Base-by-base conservation (phyloP, 2,888 invertebrate species). In the Invenusta paracnida region DNA sequence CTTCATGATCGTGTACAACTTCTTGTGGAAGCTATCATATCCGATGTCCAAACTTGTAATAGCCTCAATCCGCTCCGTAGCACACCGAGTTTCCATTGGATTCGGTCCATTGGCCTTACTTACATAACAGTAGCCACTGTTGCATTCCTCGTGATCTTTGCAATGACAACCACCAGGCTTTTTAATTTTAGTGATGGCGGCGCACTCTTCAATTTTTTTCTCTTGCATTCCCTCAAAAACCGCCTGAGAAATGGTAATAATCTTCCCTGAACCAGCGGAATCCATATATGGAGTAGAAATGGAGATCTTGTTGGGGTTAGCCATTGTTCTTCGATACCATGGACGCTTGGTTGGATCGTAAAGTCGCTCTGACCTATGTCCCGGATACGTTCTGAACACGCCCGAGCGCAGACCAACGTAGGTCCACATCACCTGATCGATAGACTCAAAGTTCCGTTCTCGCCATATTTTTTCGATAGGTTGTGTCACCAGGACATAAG, bases 221-320 rank as follows among this genome's bases (percentile, higher is more conserved):
- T 85, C 87, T 48, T 30, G 31, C 91, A 92, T 91, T 13, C 92
- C 92, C 88, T 92, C 92, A 89, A 92, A 92, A 48, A 92, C 90
- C 23, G 91, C 91, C 88, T 92, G 91, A 1, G 91, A 91, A 81
- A 92, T 91, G 0, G 91, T 92, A 86, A 91, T 90, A 86, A 92
- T 91, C 88, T 92, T 92, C 0, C 92, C 92, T 0, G 91, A 91
- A 0, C 92, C 92, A 0, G 92, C 91, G 17, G 91, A 90, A 87
- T 92, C 92, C 90, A 91, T 91, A 88, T 92, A 92, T 0, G 91
- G 91, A 0, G 91, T 91, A 5, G 92, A 92, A 81, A 92, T 91
- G 11, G 91, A 90, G 0, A 91, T 91, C 88, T 91, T 91, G 87
- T 90, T 89, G 0, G 91, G 91, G 29, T 89, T 89, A 27, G 90